Percentiles rank a stretch among this genome's conserved stretches.
These are phyloP conservation scores for Brachynemurus nebulosus DNA, from an alignment of 2,888 invertebrate genomes.

Conservation along the genomic window DNA sequence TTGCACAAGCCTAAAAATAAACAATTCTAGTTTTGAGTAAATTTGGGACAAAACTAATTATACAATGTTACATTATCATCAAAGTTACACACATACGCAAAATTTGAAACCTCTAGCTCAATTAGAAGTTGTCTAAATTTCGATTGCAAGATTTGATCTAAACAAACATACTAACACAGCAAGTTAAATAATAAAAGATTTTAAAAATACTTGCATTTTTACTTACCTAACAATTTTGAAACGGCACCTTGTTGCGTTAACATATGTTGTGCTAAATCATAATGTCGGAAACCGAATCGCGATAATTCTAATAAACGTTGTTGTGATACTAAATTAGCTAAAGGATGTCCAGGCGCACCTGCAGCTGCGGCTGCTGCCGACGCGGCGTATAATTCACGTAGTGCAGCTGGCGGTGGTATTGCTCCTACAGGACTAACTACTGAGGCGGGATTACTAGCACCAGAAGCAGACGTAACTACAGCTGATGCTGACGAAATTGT, in stretches of 20 bases:
- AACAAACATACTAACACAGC: too few species aligned
- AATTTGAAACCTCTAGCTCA: too few species aligned
- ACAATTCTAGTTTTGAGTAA: too few species aligned
- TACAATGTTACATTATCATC: too few species aligned
- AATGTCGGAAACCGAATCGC: conserved; percentile 68
- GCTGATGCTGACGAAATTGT: conserved; percentile 38
- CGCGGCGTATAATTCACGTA: conserved; percentile 29
- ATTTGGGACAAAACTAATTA: too few species aligned
- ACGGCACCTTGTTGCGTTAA: conserved; percentile 84
- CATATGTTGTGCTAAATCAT: conserved; percentile 83
- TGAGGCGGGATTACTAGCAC: conserved; percentile 26
- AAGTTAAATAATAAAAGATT: too few species aligned
- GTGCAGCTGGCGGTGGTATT: conserved; percentile 28
- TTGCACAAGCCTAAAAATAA: too few species aligned
- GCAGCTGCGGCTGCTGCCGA: conserved; percentile 26
- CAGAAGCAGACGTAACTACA: conserved; percentile 27
- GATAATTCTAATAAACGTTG: conserved; percentile 71
- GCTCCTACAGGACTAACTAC: conserved; percentile 24
- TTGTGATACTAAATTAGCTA: conserved; percentile 59
- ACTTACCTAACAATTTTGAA: conserved; percentile 78
- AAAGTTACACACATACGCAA: too few species aligned
- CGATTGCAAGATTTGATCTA: too few species aligned
- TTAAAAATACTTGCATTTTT: too few species aligned
- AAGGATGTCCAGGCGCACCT: conserved; percentile 38
- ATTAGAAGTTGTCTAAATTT: too few species aligned